These are phyloP conservation scores for Pseudomyrmex pallidus DNA, from an alignment of 1,140 invertebrate genomes.

Conservation along the genomic window DNA sequence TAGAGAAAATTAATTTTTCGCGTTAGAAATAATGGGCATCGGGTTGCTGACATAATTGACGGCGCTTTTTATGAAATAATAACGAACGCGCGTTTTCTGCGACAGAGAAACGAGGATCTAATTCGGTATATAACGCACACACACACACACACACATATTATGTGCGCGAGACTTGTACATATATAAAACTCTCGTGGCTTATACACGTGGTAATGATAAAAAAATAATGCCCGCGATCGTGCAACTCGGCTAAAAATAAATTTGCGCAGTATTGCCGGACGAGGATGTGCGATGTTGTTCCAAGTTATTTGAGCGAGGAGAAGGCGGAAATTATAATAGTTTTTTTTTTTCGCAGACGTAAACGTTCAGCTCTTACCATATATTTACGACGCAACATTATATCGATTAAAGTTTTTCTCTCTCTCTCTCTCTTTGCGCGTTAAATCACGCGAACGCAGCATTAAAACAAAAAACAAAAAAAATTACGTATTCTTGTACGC, in stretches of 20 bases:
- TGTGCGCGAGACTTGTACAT: not conserved
- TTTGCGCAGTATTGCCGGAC: not conserved
- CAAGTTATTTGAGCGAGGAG: not conserved
- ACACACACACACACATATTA: too few relatives aligned
- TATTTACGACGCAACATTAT: too few relatives aligned
- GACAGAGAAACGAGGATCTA: not conserved
- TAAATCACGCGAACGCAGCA: not conserved
- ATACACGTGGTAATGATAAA: not conserved
- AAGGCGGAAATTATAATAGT: constrained; percentile 1
- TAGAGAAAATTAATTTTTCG: constrained; percentile 69
- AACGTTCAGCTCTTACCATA: too few relatives aligned
- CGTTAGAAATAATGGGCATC: constrained; percentile 48
- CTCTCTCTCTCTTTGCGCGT: too few relatives aligned
- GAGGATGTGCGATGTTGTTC: not conserved
- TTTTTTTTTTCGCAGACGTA: not conserved
- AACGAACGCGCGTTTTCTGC: constrained; percentile 5
- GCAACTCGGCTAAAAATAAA: not conserved
- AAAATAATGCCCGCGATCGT: not conserved
- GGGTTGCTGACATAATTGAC: constrained; percentile 56
- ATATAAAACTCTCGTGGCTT: too few relatives aligned
- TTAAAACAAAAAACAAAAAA: not conserved
- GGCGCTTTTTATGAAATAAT: constrained; percentile 50
- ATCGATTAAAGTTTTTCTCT: too few relatives aligned
- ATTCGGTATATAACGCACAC: not conserved
- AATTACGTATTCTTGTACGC: not conserved